phyloP scores from a whole-genome alignment of 1,140 invertebrate species.

The Drosophila aff. region DNA sequence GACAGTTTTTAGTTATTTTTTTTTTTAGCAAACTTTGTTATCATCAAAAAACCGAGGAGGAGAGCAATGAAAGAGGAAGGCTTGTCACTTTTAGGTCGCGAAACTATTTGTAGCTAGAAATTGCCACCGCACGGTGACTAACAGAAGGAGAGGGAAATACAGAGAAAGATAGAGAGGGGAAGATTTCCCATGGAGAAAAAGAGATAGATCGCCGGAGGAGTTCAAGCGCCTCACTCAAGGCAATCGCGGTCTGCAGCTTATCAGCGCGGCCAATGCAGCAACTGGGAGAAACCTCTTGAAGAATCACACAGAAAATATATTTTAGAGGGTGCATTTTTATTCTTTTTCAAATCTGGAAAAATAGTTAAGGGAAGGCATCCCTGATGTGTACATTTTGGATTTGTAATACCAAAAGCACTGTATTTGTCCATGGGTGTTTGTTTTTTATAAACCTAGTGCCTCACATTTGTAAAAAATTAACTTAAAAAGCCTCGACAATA shows the following conservation, averaged over 20 bases:
- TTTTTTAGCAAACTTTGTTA: slow-evolving; percentile 74
- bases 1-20: slow-evolving; percentile 53
- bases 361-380: not conserved
- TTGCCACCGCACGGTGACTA: slow-evolving; percentile 19
- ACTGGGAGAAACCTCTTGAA: slow-evolving; percentile 48
- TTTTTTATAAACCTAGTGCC: too few relatives aligned
- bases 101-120: slow-evolving; percentile 74
- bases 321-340: not conserved
- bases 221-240: slow-evolving; percentile 79
- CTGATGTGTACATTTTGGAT: not conserved
- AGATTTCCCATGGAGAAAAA: slow-evolving; percentile 1
- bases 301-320: slow-evolving; percentile 2
- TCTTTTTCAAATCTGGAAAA: not conserved
- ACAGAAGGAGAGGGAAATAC: not conserved
- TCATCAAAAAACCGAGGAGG: slow-evolving; percentile 41
- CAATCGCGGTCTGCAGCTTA: slow-evolving; percentile 61
- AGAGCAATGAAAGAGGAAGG: not conserved
- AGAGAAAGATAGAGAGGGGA: not conserved
- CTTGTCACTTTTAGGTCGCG: slow-evolving; percentile 74
- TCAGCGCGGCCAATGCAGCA: slow-evolving; percentile 52
- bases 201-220: slow-evolving; percentile 27
- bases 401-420: not conserved
- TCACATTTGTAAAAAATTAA: too few relatives aligned
- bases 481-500: not conserved
- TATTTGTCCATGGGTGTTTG: not conserved